Evolutionary conservation across 2,113 vertebrate genomes (phyloP).

Genomic region (Protobothrops flavoviridis): DNA sequence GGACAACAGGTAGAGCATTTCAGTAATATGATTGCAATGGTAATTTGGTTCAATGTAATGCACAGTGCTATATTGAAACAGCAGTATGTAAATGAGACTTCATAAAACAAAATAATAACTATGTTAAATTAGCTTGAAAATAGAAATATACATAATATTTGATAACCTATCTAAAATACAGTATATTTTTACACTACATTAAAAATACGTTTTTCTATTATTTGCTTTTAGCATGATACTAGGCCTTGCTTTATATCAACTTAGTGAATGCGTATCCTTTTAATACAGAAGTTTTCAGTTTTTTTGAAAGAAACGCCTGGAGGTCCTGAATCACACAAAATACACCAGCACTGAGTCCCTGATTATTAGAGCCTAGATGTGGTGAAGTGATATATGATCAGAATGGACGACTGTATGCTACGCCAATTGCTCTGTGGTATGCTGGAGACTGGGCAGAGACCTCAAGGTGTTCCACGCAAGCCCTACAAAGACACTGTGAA

Average conservation of each 20-base stretch:
- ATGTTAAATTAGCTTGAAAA: background rate
- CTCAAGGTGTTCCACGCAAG: background rate
- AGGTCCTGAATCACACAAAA: background rate
- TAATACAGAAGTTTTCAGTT: background rate
- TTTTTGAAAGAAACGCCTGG: background rate
- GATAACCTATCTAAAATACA: background rate
- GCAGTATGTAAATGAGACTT: background rate
- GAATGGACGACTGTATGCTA: background rate
- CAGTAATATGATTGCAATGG: too few relatives aligned
- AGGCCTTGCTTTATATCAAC: background rate
- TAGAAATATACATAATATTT: background rate
- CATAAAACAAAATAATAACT: background rate
- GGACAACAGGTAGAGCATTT: background rate
- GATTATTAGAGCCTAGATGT: background rate
- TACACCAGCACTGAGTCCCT: background rate
- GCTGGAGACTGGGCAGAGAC: background rate
- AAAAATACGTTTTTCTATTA: background rate
- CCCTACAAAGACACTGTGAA: background rate
- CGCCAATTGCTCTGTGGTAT: background rate
- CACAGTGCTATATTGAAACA: background rate
- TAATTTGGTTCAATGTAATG: background rate
- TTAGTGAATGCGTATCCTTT: background rate
- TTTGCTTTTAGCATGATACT: background rate
- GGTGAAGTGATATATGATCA: background rate
- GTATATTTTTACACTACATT: background rate